Evolutionary conservation across 2,113 vertebrate species (phyloP).

Genomic region (Patagioenas fasciata): DNA sequence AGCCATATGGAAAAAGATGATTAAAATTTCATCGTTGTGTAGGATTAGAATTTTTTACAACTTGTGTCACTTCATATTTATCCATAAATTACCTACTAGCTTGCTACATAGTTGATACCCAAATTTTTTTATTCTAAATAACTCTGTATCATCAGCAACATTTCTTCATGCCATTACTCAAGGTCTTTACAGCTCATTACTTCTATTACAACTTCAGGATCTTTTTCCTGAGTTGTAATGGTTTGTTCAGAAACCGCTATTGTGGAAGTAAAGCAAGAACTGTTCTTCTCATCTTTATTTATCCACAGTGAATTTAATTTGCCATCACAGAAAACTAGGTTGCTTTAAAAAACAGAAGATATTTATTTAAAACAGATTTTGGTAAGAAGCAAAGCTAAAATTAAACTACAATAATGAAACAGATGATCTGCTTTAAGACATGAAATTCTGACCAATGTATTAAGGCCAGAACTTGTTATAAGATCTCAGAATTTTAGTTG

Average conservation of each 20-base stretch:
- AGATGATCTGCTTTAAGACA: not conserved
- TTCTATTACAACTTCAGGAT: not conserved
- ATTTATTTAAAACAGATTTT: not conserved
- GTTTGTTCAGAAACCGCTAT: not conserved
- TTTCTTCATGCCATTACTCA: not conserved
- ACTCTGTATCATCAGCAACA: not conserved
- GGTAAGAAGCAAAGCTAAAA: not conserved
- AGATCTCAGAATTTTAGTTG: not conserved
- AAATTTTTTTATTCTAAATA: not conserved
- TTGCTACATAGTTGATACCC: not conserved
- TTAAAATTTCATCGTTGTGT: not conserved
- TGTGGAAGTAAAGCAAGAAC: not conserved
- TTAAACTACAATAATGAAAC: not conserved
- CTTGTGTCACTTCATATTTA: not conserved
- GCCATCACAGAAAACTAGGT: not conserved
- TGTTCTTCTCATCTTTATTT: not conserved
- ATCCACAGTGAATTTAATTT: not conserved
- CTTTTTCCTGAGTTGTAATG: not conserved
- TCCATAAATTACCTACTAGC: not conserved
- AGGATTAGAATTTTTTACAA: not conserved
- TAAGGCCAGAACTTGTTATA: not conserved
- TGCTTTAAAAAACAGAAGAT: not conserved
- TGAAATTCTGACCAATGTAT: not conserved
- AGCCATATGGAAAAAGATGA: not conserved
- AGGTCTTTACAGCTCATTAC: slow-evolving; percentile 18